Evolutionary conservation across 2,113 vertebrate genomes (phyloP).

Genomic region (Aplodontia rufa): DNA sequence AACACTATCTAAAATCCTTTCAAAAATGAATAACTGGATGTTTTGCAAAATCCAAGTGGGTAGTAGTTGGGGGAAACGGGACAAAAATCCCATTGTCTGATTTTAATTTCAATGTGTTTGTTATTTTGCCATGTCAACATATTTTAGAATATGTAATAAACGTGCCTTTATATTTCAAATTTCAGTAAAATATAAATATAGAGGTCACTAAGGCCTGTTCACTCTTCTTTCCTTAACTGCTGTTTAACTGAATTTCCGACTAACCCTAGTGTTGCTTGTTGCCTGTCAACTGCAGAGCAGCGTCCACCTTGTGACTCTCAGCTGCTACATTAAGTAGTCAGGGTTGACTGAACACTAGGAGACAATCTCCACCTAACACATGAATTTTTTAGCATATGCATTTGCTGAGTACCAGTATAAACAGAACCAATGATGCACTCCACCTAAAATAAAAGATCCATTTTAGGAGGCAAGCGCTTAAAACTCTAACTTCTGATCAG

Average conservation of each 20-base stretch:
- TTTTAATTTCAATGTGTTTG: neutral
- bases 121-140: neutral
- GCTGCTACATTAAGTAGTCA: neutral
- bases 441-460: neutral
- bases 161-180: neutral
- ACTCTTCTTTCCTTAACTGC: neutral
- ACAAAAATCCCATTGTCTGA: neutral
- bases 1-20: neutral
- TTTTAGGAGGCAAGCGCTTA: neutral
- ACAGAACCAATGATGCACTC: neutral
- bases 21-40: neutral
- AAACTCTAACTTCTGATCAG: neutral
- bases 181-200: neutral
- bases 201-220: neutral
- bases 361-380: neutral
- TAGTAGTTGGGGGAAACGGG: neutral
- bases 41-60: neutral
- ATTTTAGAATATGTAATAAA: neutral
- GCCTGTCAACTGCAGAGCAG: neutral
- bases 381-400: neutral
- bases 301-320: neutral
- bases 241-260: neutral
- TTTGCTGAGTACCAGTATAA: neutral
- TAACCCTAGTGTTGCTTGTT: neutral
- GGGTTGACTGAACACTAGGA: neutral